Percentiles rank a stretch among this genome's conserved stretches.
These are phyloP conservation scores for Tympanuchus pallidicinctus DNA, from an alignment of 2,113 vertebrate species.

Conservation along the genomic window DNA sequence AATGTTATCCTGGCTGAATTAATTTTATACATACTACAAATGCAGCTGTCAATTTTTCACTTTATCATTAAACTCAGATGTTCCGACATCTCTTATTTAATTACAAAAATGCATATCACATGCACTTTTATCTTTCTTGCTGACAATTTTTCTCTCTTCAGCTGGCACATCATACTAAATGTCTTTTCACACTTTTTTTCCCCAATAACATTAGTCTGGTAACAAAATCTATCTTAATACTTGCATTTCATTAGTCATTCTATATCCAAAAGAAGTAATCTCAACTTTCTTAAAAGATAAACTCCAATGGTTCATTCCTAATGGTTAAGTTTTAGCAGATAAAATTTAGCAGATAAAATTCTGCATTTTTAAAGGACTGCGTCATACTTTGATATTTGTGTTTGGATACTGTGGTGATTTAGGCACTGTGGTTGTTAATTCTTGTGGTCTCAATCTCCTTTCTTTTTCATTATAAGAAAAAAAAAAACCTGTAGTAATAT, in stretches of 20 bases:
- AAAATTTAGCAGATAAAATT: too few species aligned
- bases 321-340: not conserved
- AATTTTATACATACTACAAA: conserved; percentile 34
- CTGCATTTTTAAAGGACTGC: not conserved
- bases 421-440: not conserved
- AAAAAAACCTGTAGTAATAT: not conserved
- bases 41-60: not conserved
- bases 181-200: not conserved
- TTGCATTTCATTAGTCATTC: not conserved
- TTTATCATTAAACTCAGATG: not conserved
- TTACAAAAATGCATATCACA: not conserved
- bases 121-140: not conserved
- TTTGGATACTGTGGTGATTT: not conserved
- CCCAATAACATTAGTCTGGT: not conserved
- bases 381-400: not conserved
- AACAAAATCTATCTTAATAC: not conserved
- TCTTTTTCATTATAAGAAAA: not conserved
- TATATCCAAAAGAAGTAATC: not conserved
- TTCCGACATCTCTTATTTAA: not conserved
- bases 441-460: not conserved
- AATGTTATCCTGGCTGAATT: not conserved
- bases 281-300: not conserved
- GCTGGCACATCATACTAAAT: not conserved
- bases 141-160: conserved; percentile 18
- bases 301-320: not conserved